Evolutionary conservation across 2,888 invertebrate genomes (phyloP), one percentile per base, ranked within the genome.

Genomic region (Caradrina clavipalpis): DNA sequence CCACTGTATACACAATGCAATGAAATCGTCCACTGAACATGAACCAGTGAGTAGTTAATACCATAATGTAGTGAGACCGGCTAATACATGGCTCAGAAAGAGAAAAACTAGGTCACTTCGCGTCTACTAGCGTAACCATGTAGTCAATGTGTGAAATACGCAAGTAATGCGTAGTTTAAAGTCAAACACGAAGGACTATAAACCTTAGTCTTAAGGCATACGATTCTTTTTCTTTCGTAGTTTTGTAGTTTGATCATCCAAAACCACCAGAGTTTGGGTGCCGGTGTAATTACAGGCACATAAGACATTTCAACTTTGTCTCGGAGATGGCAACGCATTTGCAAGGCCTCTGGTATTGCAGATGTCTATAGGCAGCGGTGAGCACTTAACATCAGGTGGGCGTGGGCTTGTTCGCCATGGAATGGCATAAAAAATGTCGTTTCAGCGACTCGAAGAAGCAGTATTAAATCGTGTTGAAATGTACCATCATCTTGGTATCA

Each of bases 1-100:
- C n/a, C 35, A 26, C 39, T 39, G 3, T 19, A 39, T 13, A 19
- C 10, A 26, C 50, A 21, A 50, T 15, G 19, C 35, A 13, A 58
- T 50, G 19, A 57, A 60, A 60, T 68, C n/a, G 22, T 68, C 31
- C 42, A 50, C 21, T 19, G 56, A 42, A 54, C 19, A 51, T 66
- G 50, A 77, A 49, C 22, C 5, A 26, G 10, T 51, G 57, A 39
- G 1, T 39, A 39, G 15, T 61, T 31, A 57, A 57, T 56, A 45
- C 55, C 47, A 55, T 35, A 21, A 17, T 71, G 69, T 51, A 21
- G 21, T 71, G 60, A 73, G 72, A 70, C 59, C 71, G 1, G 1
- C 5, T 76, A 59, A 70, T 50, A 70, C n/a, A 47, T 2, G 11
- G 35, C 10, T 35, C 55, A 35, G 31, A 70, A 55, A 42, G n/a